Evolutionary conservation across 2,797 vertebrate species (phyloP), one percentile per base, ranked within the genome.

Genomic region (Pygocentrus nattereri): DNA sequence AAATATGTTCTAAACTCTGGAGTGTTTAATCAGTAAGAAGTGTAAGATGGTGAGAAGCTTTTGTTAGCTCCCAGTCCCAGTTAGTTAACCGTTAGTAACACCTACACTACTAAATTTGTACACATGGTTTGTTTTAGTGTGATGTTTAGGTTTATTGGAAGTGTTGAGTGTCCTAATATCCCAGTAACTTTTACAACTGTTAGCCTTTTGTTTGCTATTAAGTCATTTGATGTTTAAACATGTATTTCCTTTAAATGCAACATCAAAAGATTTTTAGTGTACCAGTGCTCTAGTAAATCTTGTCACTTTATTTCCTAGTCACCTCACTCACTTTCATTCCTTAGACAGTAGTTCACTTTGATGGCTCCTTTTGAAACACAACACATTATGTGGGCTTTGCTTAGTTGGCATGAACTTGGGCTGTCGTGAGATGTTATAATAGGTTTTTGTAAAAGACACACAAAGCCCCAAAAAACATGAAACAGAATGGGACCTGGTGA

Each of bases 401-500:
- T 52, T 56, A 71, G 16, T 19, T 61, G n/a, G 31, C 44, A 10
- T 74, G 23, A 49, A 21, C 13, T 50, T 30, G 16, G 18, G 1
- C 15, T 68, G 49, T 19, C 44, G 56, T 58, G 64, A 59, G 30
- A 68, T 67, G 34, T 34, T 69, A 7, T 49, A 65, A 58, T 58
- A 71, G 67, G 52, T 52, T 65, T 75, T 70, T 64, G 10, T 74
- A 30, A 61, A 50, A 72, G 6, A 67, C 56, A 34, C 38, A n/a
- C n/a, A 23, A n/a, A 23, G 30, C 30, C 5, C 58, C 61, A 77
- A 65, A 11, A 74, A 82, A 52, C 16, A 82, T 68, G 25, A 78
- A 67, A 77, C 2, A 23, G 44, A 58, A 16, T 67, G 68, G 31
- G 61, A 61, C 50, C 6, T 31, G 30, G 31, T n/a, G 23, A 76